These are phyloP conservation scores for Nemoura dubitans DNA, from an alignment of 2,888 invertebrate species.

Conservation along the genomic window DNA sequence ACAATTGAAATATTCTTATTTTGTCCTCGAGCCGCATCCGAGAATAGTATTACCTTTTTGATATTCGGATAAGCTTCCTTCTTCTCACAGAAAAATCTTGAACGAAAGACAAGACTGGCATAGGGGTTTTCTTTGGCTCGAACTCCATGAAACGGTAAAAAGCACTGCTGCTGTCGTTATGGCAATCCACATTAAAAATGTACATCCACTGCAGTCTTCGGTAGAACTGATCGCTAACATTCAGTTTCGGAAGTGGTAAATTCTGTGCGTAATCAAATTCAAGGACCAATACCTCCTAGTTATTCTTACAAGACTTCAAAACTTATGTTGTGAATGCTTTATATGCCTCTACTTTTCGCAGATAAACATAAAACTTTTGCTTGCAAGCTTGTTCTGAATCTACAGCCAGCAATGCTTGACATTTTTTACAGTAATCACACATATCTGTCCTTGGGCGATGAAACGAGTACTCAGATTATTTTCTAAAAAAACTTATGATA, in stretches of 20 bases:
- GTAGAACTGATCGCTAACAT: slow-evolving; percentile 49
- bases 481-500: slow-evolving; percentile 49
- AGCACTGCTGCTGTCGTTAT: slow-evolving; percentile 48
- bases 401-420: slow-evolving; percentile 26
- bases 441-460: slow-evolving; percentile 48
- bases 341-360: slow-evolving; percentile 43
- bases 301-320: slow-evolving; percentile 37
- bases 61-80: slow-evolving; percentile 15
- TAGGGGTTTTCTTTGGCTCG: slow-evolving; percentile 39
- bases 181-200: slow-evolving; percentile 50
- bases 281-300: slow-evolving; percentile 44
- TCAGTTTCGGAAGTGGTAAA: slow-evolving; percentile 51
- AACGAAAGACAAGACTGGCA: background rate
- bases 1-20: slow-evolving; percentile 49
- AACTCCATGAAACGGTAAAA: slow-evolving; percentile 49
- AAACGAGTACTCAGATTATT: slow-evolving; percentile 45
- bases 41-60: slow-evolving; percentile 47
- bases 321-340: background rate
- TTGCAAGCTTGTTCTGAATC: slow-evolving; percentile 47
- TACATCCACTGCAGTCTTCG: slow-evolving; percentile 51
- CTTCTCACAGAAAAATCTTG: background rate
- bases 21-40: slow-evolving; percentile 48
- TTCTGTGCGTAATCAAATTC: slow-evolving; percentile 53
- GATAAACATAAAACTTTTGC: slow-evolving; percentile 42
- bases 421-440: slow-evolving; percentile 49